Conservation (phyloP, 2,113 vertebrate genomes). For the Indicator indicator region DNA sequence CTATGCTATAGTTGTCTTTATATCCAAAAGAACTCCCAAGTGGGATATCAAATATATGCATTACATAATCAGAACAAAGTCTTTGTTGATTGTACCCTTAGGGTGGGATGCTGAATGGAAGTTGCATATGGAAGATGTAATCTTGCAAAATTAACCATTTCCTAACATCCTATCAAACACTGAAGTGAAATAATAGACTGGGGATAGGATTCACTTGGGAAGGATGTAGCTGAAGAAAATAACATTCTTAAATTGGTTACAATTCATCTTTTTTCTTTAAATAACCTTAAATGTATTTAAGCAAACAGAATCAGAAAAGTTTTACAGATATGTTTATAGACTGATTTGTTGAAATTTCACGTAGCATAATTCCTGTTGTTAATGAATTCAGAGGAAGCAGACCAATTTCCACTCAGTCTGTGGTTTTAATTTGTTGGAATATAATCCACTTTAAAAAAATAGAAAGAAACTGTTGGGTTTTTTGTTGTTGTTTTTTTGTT, state of each 20-base stretch:
- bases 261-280: neutral
- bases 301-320: neutral
- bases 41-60: conserved; percentile 43
- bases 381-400: conserved; percentile 8
- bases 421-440: conserved; percentile 38
- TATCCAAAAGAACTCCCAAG: conserved; percentile 32
- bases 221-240: neutral
- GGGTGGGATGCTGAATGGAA: conserved; percentile 31
- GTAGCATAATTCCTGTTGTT: neutral
- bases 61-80: conserved; percentile 54
- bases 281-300: neutral
- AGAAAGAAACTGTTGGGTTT: neutral
- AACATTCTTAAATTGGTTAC: neutral
- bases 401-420: conserved; percentile 1
- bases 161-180: neutral
- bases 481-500: too few species aligned
- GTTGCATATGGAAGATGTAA: conserved; percentile 13
- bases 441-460: neutral
- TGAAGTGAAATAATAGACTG: neutral
- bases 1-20: conserved; percentile 19
- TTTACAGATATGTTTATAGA: neutral
- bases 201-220: neutral
- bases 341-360: conserved; percentile 3
- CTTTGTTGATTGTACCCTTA: conserved; percentile 33
- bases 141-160: conserved; percentile 39